Conservation (phyloP, 1,140 invertebrate genomes). For the Polypedilum pembai region DNA sequence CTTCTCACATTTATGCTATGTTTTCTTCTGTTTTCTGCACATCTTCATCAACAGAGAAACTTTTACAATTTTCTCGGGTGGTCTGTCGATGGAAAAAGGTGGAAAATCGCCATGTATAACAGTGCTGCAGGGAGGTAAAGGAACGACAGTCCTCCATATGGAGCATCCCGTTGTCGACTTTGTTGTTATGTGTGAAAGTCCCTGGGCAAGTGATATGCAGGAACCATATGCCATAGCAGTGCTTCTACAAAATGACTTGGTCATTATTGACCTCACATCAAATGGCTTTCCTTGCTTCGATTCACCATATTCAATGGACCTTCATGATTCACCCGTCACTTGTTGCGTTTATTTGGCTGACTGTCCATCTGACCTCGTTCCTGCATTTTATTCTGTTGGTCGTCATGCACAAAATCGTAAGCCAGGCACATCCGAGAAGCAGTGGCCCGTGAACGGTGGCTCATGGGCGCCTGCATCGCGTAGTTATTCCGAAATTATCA, state of each 20-base stretch:
- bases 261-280: slow-evolving; percentile 92
- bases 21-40: neutral
- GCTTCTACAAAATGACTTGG: slow-evolving; percentile 93
- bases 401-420: slow-evolving; percentile 55
- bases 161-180: slow-evolving; percentile 97
- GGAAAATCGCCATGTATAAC: slow-evolving; percentile 90
- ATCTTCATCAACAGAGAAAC: slow-evolving; percentile 57
- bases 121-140: slow-evolving; percentile 82
- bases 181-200: slow-evolving; percentile 88
- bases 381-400: slow-evolving; percentile 67
- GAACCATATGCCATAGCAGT: slow-evolving; percentile 97
- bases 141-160: slow-evolving; percentile 97
- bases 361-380: slow-evolving; percentile 93
- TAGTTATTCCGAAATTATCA: slow-evolving; percentile 93
- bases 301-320: slow-evolving; percentile 98
- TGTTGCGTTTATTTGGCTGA: slow-evolving; percentile 94
- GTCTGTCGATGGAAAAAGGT: slow-evolving; percentile 80
- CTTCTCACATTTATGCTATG: neutral
- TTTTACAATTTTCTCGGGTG: slow-evolving; percentile 91
- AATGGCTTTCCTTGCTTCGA: slow-evolving; percentile 97
- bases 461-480: slow-evolving; percentile 88
- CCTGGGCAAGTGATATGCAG: slow-evolving; percentile 86
- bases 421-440: slow-evolving; percentile 85
- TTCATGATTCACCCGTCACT: slow-evolving; percentile 95
- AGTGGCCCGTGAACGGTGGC: slow-evolving; percentile 94